These are phyloP conservation scores for Drosophila flavopinicola DNA, from an alignment of 2,888 invertebrate genomes.

Conservation along the genomic window DNA sequence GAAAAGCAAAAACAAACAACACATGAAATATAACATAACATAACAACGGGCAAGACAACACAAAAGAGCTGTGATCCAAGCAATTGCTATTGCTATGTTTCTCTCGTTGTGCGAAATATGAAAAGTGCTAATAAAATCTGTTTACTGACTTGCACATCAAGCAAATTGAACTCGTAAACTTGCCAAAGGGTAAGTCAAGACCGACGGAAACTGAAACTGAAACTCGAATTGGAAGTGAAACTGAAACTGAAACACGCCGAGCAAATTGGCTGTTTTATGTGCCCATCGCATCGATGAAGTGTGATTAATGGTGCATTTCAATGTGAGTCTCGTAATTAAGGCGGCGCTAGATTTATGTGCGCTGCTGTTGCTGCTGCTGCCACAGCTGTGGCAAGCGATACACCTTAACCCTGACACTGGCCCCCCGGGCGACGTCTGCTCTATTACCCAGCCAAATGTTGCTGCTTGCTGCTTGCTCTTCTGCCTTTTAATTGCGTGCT, in stretches of 20 bases:
- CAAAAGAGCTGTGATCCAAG: slow-evolving; percentile 5
- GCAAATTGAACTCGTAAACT: slow-evolving; percentile 65
- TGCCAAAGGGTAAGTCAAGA: slow-evolving; percentile 22
- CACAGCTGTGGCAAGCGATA: slow-evolving; percentile 38
- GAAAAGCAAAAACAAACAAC: slow-evolving; percentile 35
- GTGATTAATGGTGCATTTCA: slow-evolving; percentile 73
- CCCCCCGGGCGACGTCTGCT: slow-evolving; percentile 17
- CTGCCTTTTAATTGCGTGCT: slow-evolving; percentile 69
- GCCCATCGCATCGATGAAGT: slow-evolving; percentile 71
- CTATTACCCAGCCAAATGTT: slow-evolving; percentile 61
- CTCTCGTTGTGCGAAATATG: slow-evolving; percentile 55
- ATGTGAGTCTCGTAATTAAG: slow-evolving; percentile 71
- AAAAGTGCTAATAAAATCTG: slow-evolving; percentile 66
- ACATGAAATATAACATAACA: slow-evolving; percentile 40
- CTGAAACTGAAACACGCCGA: neutral
- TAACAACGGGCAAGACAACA: slow-evolving; percentile 12
- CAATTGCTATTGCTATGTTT: slow-evolving; percentile 3
- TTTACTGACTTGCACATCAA: slow-evolving; percentile 46
- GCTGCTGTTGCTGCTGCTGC: slow-evolving; percentile 16
- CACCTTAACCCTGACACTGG: slow-evolving; percentile 3
- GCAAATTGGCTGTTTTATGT: slow-evolving; percentile 67
- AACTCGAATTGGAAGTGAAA: slow-evolving; percentile 5
- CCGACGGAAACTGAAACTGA: slow-evolving; percentile 7
- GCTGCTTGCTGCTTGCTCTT: slow-evolving; percentile 36
- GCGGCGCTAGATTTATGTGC: slow-evolving; percentile 58